Evolutionary conservation across 2,113 vertebrate species (phyloP).

Genomic region (Urocitellus parryii): DNA sequence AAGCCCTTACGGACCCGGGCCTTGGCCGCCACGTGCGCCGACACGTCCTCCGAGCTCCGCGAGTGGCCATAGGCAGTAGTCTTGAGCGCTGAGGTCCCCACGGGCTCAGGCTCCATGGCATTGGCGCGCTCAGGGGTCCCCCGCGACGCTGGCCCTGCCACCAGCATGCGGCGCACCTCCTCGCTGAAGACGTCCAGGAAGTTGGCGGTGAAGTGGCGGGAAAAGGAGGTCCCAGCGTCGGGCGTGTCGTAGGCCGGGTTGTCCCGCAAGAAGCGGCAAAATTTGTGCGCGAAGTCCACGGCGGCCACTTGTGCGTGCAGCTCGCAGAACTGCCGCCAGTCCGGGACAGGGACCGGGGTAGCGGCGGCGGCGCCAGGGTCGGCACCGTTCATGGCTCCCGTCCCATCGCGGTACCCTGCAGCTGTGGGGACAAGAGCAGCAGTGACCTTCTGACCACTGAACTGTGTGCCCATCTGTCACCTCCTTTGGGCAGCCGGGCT

Average conservation of each 20-base stretch:
- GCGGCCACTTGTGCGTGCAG: constrained; percentile 96
- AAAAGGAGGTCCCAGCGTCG: constrained; percentile 94
- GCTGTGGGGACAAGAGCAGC: constrained; percentile 74
- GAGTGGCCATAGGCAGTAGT: constrained; percentile 93
- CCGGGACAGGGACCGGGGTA: constrained; percentile 93
- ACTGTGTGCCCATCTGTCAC: fast-evolving
- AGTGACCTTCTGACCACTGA: not conserved
- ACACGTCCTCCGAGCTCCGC: constrained; percentile 96
- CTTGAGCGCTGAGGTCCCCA: constrained; percentile 84
- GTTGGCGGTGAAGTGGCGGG: constrained; percentile 94
- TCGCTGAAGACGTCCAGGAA: constrained; percentile 95
- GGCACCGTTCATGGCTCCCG: constrained; percentile 96
- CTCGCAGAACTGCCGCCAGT: constrained; percentile 99
- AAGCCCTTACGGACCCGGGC: constrained; percentile 97
- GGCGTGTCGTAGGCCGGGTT: constrained; percentile 96
- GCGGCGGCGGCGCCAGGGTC: constrained; percentile 87
- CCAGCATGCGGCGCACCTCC: constrained; percentile 92
- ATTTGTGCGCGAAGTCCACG: constrained; percentile 95
- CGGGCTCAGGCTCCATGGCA: constrained; percentile 92
- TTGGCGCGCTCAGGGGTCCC: constrained; percentile 91
- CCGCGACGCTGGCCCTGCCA: constrained; percentile 90
- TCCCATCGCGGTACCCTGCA: constrained; percentile 92
- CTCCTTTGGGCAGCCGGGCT: too few relatives aligned
- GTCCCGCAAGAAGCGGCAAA: constrained; percentile 96
- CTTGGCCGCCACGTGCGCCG: constrained; percentile 88